phyloP scores from a whole-genome alignment of 2,888 invertebrate genomes.

The Omphaloscelis lunosa region DNA sequence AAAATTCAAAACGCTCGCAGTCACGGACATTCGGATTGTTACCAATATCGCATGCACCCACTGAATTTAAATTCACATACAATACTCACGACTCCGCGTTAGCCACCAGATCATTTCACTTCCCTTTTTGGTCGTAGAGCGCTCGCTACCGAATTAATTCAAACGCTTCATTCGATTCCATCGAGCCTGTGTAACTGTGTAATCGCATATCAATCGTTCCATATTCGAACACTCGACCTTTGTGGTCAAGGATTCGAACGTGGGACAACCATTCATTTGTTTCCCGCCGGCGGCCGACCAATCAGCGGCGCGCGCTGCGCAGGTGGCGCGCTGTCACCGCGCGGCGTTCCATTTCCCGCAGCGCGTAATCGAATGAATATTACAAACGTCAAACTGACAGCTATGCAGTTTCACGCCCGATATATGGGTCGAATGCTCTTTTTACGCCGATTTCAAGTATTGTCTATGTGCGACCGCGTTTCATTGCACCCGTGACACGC shows the following conservation, averaged over 20 bases:
- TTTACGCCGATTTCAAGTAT: conserved; percentile 82
- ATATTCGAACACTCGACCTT: conserved; percentile 80
- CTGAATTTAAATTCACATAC: conserved; percentile 82
- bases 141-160: conserved; percentile 75
- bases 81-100: conserved; percentile 69
- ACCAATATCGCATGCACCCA: conserved; percentile 81
- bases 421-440: conserved; percentile 86
- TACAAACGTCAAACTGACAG: conserved; percentile 87
- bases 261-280: conserved; percentile 78
- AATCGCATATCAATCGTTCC: conserved; percentile 81
- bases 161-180: conserved; percentile 77
- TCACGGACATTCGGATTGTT: conserved; percentile 80
- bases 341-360: conserved; percentile 86
- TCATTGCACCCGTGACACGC: conserved; percentile 52
- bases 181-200: conserved; percentile 72
- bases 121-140: conserved; percentile 71
- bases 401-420: conserved; percentile 82
- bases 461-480: conserved; percentile 73
- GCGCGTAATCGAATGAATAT: conserved; percentile 89
- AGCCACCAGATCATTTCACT: conserved; percentile 71
- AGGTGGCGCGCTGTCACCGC: conserved; percentile 86
- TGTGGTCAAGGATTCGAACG: conserved; percentile 79
- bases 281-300: conserved; percentile 75
- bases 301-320: conserved; percentile 73
- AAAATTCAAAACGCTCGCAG: conserved; percentile 82